Percentiles rank a stretch among this genome's conserved stretches.
Conservation (phyloP, 2,113 vertebrate species). For the Ameiurus melas region DNA sequence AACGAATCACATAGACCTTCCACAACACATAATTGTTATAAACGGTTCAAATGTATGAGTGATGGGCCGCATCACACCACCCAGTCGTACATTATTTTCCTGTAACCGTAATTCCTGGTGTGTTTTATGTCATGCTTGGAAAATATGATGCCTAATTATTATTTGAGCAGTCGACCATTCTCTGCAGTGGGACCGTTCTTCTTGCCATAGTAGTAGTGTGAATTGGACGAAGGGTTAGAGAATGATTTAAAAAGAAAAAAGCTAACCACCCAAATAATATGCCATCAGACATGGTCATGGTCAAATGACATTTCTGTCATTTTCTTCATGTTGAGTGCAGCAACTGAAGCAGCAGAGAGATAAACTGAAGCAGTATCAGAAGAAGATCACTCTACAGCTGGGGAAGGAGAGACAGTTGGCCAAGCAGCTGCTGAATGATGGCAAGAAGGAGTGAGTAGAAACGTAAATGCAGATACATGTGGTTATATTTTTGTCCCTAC, state of each 20-base stretch:
- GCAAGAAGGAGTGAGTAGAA: slow-evolving; percentile 85
- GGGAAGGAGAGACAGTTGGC: slow-evolving; percentile 84
- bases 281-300: background rate
- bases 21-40: background rate
- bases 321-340: slow-evolving; percentile 60
- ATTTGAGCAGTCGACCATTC: background rate
- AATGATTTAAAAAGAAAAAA: background rate
- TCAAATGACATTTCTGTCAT: background rate
- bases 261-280: background rate
- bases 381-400: slow-evolving; percentile 78
- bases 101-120: background rate
- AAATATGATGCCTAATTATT: too few relatives aligned
- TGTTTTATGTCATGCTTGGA: background rate
- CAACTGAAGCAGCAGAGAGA: slow-evolving; percentile 97
- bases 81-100: background rate
- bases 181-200: background rate
- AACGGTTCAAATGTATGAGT: background rate
- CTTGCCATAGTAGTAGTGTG: background rate
- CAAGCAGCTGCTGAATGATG: slow-evolving; percentile 83
- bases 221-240: background rate
- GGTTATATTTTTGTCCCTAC: too few relatives aligned
- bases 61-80: background rate
- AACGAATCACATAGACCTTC: background rate
- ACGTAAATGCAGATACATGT: too few relatives aligned
- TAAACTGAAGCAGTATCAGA: slow-evolving; percentile 91